Evolutionary conservation across 2,797 vertebrate species (phyloP).

Genomic region (Rhinatrema bivittatum): DNA sequence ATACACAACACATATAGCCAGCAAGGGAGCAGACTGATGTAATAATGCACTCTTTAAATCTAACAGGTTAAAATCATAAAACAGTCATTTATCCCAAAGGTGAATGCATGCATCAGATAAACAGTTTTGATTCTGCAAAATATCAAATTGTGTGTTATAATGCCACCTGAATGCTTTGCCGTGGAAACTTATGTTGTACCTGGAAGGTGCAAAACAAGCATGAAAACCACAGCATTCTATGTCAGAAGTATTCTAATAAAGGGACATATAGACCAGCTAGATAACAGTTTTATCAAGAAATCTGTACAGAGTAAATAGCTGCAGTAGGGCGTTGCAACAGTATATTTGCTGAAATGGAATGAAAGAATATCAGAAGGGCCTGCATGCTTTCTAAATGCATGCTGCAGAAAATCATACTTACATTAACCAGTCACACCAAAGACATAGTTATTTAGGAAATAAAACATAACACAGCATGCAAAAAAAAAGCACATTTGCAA

Average conservation of each 20-base stretch:
- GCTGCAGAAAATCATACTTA: background rate
- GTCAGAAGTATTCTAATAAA: no score
- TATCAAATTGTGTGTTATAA: background rate
- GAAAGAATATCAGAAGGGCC: background rate
- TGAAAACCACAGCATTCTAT: no score
- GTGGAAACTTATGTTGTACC: background rate
- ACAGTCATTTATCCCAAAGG: background rate
- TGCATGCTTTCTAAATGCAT: background rate
- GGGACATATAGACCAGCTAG: no score
- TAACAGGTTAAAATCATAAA: background rate
- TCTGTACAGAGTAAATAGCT: background rate
- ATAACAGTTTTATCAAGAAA: no score
- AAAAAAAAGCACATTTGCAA: background rate
- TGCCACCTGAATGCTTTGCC: background rate
- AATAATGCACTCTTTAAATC: background rate
- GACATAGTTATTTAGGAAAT: no score
- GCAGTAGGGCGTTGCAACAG: conserved; percentile 14
- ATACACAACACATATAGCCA: conserved; percentile 4
- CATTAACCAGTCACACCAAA: fast-evolving
- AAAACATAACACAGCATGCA: background rate
- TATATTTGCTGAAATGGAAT: conserved; percentile 2
- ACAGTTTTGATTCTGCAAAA: background rate
- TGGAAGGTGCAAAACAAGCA: no score
- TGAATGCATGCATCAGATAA: fast-evolving
- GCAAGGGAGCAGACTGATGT: background rate